A percentile compares a stretch with the other conserved stretches of the same genome.
phyloP scores from a whole-genome alignment of 2,888 invertebrate genomes.

The Troides oblongomaculatus region DNA sequence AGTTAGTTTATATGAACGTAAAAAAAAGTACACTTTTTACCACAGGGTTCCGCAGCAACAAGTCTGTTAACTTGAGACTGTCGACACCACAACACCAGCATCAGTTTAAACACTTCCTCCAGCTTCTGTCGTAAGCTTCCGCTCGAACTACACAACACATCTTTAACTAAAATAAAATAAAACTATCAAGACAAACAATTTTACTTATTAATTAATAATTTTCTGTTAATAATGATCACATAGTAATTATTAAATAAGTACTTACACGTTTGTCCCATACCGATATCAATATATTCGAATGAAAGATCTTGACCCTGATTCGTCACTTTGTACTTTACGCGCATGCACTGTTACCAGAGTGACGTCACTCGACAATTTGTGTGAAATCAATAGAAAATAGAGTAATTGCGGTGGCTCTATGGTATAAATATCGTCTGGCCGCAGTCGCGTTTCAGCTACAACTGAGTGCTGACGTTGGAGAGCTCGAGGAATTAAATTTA shows the following conservation, averaged over 20 bases:
- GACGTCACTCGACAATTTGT: constrained; percentile 54
- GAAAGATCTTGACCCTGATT: constrained; percentile 37
- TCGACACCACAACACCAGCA: constrained; percentile 91
- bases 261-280: constrained; percentile 69
- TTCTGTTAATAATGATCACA: neutral
- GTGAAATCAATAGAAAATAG: constrained; percentile 63
- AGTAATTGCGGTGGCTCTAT: constrained; percentile 47
- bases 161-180: constrained; percentile 62
- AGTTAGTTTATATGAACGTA: neutral
- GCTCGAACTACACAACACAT: constrained; percentile 57
- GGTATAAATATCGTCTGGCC: constrained; percentile 61
- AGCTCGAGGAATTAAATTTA: constrained; percentile 67
- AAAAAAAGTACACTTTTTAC: constrained; percentile 53
- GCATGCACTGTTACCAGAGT: constrained; percentile 45
- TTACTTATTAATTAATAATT: constrained; percentile 14
- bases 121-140: constrained; percentile 79
- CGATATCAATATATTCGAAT: constrained; percentile 33
- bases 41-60: constrained; percentile 80
- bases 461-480: constrained; percentile 68
- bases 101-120: constrained; percentile 89
- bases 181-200: constrained; percentile 14
- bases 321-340: constrained; percentile 42
- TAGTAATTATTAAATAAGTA: constrained; percentile 16
- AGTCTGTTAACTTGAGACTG: constrained; percentile 85
- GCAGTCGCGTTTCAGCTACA: constrained; percentile 65